Base-by-base conservation (phyloP, 2,888 invertebrate species). In the Trachelus stipa region DNA sequence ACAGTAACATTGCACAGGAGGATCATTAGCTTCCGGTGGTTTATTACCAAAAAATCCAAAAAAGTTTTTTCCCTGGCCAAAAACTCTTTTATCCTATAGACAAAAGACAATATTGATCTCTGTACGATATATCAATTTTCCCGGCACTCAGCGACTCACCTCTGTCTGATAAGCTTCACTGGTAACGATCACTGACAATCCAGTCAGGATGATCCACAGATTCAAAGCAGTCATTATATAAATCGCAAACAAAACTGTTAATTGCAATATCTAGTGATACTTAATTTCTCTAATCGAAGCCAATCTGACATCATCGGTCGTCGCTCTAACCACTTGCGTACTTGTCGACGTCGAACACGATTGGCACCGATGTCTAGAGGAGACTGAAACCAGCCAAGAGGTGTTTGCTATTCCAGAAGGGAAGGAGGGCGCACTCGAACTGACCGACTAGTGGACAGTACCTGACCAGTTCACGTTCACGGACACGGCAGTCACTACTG, bases 1-100 rank as follows among this genome's bases (percentile, higher is more conserved):
- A 90, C 95, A 95, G 77, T 92, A 92, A 86, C 95, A 95, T 6
- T 93, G 89, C 33, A 93, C 92, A 76, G 93, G 91, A 15, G 93
- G 93, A 75, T 92, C 90, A 83, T 92, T 92, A 91, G 94, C 92
- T 80, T 93, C 87, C 1, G 95, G 95, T 35, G 95, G 95, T 78
- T 94, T 93, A 84, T 95, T 94, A 83, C 94, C 95, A 92, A 94
- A 95, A 74, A 94, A 91, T 37, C 94, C 93, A 1, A 90, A 86
- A 34, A 90, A 89, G 81, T 88, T 91, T 79, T 89, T 90, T 40
- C 85, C 82, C 30, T 80, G 81, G 1, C 56, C 56, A 56, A 56
- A 23, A 56, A 56, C 23, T 56, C 56, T 23, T 56, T 56, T 56
- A 23, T 56, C 56, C 56, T 56, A 56, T 56, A 9, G 23, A 56